A percentile compares a stretch with the other conserved stretches of the same genome.
Evolutionary conservation across 2,113 vertebrate genomes (phyloP).

Genomic region (Thamnophis sirtalis): DNA sequence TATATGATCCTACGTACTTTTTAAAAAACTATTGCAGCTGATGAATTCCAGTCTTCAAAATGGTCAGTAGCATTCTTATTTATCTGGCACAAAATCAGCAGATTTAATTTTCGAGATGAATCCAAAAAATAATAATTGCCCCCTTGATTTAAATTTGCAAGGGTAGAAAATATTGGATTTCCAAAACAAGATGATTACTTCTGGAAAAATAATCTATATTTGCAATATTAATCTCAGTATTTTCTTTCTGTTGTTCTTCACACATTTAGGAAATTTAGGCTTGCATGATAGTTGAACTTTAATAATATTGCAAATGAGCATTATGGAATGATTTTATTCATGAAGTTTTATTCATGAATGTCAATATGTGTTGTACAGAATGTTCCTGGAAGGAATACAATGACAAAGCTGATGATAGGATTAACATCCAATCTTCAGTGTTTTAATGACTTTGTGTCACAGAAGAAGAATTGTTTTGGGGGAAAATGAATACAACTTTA

Average conservation of each 20-base stretch:
- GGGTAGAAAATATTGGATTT: neutral
- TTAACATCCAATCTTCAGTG: neutral
- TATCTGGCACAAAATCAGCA: neutral
- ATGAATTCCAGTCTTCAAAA: neutral
- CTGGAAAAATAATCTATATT: neutral
- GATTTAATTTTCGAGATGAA: neutral
- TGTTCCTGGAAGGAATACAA: neutral
- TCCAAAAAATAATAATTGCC: neutral
- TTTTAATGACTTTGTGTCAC: neutral
- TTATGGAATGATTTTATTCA: neutral
- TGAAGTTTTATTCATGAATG: neutral
- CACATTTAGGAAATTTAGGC: neutral
- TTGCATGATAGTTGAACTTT: neutral
- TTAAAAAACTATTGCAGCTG: neutral
- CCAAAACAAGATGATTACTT: neutral
- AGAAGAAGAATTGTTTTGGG: neutral
- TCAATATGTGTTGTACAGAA: neutral
- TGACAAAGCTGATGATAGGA: neutral
- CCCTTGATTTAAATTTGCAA: neutral
- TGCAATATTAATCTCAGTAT: neutral
- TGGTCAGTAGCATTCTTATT: neutral
- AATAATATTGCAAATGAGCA: neutral
- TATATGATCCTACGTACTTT: neutral
- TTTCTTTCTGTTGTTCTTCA: neutral
- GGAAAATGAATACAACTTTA: neutral